Percentiles rank a stretch among this genome's conserved stretches.
phyloP scores from a whole-genome alignment of 35 echinoderm and acorn worm genomes.

The Amphiura filiformis region DNA sequence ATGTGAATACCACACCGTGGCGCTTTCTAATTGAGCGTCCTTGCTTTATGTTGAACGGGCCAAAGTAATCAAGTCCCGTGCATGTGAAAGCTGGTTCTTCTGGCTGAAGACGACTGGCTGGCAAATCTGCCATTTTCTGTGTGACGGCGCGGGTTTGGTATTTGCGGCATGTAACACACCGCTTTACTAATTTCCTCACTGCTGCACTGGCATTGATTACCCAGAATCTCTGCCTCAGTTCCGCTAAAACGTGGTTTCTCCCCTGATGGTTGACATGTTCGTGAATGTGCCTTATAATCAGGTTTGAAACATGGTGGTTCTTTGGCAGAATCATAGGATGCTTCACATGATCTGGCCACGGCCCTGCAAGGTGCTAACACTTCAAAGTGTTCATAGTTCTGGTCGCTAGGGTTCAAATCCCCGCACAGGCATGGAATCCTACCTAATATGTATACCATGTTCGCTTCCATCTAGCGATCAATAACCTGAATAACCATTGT shows the following conservation, averaged over 20 bases:
- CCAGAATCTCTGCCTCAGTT: conserved; percentile 44
- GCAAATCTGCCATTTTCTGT: conserved; percentile 44
- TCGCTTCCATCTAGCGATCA: too few species aligned
- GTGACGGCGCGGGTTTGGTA: background rate
- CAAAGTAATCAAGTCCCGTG: conserved; percentile 29
- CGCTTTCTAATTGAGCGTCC: conserved; percentile 23
- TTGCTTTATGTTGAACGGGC: conserved; percentile 20
- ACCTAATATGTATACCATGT: too few species aligned
- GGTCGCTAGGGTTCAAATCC: too few species aligned
- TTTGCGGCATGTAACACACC: background rate
- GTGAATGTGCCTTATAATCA: conserved; percentile 40
- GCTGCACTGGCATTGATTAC: background rate
- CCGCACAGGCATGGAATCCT: too few species aligned
- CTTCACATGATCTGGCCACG: too few species aligned
- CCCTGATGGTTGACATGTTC: conserved; percentile 20
- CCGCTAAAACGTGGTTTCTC: conserved; percentile 40
- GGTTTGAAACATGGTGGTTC: conserved; percentile 30
- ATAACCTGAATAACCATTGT: too few species aligned
- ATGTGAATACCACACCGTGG: conserved; percentile 42
- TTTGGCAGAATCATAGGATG: too few species aligned
- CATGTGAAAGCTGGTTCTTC: conserved; percentile 21
- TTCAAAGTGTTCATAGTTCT: too few species aligned
- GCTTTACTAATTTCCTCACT: background rate
- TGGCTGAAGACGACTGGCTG: conserved; percentile 7
- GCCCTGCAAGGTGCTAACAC: too few species aligned